These are phyloP conservation scores for Typhlichthys subterraneus DNA, from an alignment of 2,797 vertebrate species.

Conservation along the genomic window DNA sequence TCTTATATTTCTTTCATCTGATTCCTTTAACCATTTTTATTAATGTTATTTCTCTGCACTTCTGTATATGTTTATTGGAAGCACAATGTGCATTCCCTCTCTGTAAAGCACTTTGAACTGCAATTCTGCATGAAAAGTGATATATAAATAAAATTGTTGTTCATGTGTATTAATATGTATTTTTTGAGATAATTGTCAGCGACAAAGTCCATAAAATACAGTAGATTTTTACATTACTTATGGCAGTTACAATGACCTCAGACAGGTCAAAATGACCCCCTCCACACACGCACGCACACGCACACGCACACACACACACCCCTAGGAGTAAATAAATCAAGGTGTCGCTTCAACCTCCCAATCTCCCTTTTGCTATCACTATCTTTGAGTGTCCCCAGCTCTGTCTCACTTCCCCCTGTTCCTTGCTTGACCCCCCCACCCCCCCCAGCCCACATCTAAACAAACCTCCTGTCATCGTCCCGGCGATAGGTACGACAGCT, in stretches of 20 bases:
- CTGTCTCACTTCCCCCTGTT: slow-evolving; percentile 78
- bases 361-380: slow-evolving; percentile 69
- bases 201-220: too few relatives aligned
- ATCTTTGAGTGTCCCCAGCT: slow-evolving; percentile 78
- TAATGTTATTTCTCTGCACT: too few relatives aligned
- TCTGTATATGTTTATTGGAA: too few relatives aligned
- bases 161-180: too few relatives aligned
- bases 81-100: too few relatives aligned
- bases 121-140: too few relatives aligned
- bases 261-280: slow-evolving; percentile 73
- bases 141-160: too few relatives aligned
- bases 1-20: too few relatives aligned
- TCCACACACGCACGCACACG: not conserved
- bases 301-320: not conserved
- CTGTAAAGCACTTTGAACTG: too few relatives aligned
- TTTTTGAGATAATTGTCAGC: too few relatives aligned
- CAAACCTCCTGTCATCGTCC: slow-evolving; percentile 84
- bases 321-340: slow-evolving; percentile 78
- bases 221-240: slow-evolving; percentile 44
- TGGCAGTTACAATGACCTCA: slow-evolving; percentile 64
- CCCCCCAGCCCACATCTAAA: slow-evolving; percentile 66
- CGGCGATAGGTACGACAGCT: slow-evolving; percentile 79
- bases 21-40: too few relatives aligned
- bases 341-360: slow-evolving; percentile 72
- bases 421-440: slow-evolving; percentile 71